Percentiles rank a stretch among this genome's conserved stretches.
Evolutionary conservation across 2,888 invertebrate genomes (phyloP).

Genomic region (Macaria liturata): DNA sequence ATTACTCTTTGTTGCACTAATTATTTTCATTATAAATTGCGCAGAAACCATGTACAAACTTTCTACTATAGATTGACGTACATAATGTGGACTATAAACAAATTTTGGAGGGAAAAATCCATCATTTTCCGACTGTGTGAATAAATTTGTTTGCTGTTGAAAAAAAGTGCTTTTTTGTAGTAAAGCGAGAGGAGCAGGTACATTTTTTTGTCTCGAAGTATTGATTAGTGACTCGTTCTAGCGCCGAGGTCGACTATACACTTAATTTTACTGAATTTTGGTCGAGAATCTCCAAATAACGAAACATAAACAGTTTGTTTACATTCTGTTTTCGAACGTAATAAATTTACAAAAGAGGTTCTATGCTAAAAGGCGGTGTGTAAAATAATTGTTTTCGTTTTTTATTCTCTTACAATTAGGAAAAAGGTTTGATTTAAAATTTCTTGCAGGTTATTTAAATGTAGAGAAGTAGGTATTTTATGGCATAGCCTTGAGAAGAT

Average conservation of each 20-base stretch:
- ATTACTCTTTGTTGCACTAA: conserved; percentile 44
- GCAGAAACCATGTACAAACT: conserved; percentile 7
- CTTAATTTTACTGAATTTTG: conserved; percentile 24
- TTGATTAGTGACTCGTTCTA: conserved; percentile 52
- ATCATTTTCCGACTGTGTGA: conserved; percentile 30
- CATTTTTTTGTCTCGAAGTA: conserved; percentile 57
- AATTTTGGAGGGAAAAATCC: conserved; percentile 33
- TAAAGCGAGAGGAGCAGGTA: conserved; percentile 50
- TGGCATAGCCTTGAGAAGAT: too few relatives aligned
- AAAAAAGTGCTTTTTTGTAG: conserved; percentile 61
- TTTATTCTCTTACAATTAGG: too few relatives aligned
- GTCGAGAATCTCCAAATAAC: conserved; percentile 20
- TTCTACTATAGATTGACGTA: conserved; percentile 11
- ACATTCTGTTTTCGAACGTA: conserved; percentile 20
- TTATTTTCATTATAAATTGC: conserved; percentile 7
- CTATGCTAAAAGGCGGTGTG: too few relatives aligned
- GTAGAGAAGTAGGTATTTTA: too few relatives aligned
- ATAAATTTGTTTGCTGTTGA: conserved; percentile 35
- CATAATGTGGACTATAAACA: conserved; percentile 22
- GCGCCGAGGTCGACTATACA: conserved; percentile 16
- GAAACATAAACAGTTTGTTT: conserved; percentile 35
- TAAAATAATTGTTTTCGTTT: too few relatives aligned
- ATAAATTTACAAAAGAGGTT: too few relatives aligned
- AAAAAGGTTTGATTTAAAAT: too few relatives aligned
- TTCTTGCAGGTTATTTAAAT: too few relatives aligned